Conservation (phyloP, 92 coral and sea anemone genomes). For the Nematostella vectensis region DNA sequence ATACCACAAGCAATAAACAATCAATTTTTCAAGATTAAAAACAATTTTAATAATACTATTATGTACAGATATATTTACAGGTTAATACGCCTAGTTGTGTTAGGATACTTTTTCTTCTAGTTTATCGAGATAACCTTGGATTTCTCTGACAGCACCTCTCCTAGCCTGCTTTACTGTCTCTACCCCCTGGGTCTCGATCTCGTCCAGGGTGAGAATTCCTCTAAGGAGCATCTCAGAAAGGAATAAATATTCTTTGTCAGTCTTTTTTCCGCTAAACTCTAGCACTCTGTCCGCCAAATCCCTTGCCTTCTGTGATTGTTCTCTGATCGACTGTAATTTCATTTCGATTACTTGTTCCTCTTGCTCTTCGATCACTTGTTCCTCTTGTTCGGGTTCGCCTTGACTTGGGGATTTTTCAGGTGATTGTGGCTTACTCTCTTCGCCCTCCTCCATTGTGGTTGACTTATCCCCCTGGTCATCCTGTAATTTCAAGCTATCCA, state of each 20-base stretch:
- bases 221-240: constrained; percentile 39
- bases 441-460: no score
- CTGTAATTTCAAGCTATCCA: no score
- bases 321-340: constrained; percentile 20
- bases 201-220: constrained; percentile 32
- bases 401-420: no score
- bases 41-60: no score
- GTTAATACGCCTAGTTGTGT: no score
- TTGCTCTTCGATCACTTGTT: not conserved
- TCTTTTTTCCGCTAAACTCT: constrained; percentile 7
- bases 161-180: constrained; percentile 29
- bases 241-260: constrained; percentile 32
- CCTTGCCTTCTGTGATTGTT: constrained; percentile 28
- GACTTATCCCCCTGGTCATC: no score
- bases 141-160: constrained; percentile 35
- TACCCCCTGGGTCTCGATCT: constrained; percentile 24
- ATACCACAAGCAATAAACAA: no score
- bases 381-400: no score
- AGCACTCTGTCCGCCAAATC: constrained; percentile 18
- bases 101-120: constrained; percentile 26
- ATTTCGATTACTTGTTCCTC: not conserved
- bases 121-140: constrained; percentile 23
- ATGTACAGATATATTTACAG: no score
- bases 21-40: no score
- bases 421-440: not conserved